phyloP scores from a whole-genome alignment of 2,113 vertebrate genomes.

The Stegastes partitus region DNA sequence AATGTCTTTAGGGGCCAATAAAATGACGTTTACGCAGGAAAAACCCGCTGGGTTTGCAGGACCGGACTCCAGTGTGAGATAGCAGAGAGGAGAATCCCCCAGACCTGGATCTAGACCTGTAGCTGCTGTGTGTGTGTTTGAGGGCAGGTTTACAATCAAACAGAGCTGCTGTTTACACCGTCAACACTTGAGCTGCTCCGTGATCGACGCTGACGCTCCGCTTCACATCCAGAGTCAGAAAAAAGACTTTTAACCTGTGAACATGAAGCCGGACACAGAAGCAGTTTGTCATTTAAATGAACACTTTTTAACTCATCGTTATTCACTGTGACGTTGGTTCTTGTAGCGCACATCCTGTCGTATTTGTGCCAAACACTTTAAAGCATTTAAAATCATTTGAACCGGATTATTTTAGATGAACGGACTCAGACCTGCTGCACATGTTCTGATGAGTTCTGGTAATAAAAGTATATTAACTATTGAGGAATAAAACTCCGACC shows the following conservation, averaged over 20 bases:
- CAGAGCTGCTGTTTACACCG: slow-evolving; percentile 55
- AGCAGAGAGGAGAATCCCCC: too few species aligned
- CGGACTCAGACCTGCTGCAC: neutral
- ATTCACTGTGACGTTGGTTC: too few species aligned
- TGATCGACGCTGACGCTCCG: neutral
- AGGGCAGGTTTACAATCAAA: slow-evolving; percentile 67
- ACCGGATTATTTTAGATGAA: too few species aligned
- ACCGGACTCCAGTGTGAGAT: too few species aligned
- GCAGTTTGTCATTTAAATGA: neutral
- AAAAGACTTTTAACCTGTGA: neutral
- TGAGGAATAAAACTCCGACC: too few species aligned
- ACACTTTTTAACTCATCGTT: neutral
- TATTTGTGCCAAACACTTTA: too few species aligned
- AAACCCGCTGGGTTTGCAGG: neutral
- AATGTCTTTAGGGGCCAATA: too few species aligned
- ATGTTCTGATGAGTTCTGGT: neutral
- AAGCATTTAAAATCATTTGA: too few species aligned
- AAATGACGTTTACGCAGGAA: too few species aligned
- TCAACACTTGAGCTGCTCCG: slow-evolving; percentile 43
- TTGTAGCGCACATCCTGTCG: too few species aligned
- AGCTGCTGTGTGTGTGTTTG: neutral
- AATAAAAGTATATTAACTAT: too few species aligned
- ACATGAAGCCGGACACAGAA: neutral
- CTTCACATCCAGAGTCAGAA: neutral
- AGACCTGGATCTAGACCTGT: too few species aligned